These are phyloP conservation scores for Pangasius macronema DNA, from an alignment of 2,797 vertebrate genomes.

Conservation along the genomic window DNA sequence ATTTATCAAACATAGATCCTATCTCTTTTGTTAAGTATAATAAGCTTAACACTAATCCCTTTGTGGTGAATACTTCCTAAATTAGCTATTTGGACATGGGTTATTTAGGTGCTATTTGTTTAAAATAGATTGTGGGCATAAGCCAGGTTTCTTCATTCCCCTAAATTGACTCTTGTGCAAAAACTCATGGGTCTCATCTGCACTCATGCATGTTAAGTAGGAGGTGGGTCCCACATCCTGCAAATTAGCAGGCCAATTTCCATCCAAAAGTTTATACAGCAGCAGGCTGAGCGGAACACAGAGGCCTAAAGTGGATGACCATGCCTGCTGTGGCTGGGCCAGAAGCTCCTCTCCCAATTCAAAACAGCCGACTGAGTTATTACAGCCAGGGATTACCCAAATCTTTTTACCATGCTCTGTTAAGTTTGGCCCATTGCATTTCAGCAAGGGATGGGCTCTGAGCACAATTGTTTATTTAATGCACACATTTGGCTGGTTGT, in stretches of 20 bases:
- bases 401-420: constrained; percentile 68
- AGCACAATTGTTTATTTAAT: constrained; percentile 57
- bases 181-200: constrained; percentile 61
- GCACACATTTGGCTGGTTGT: constrained; percentile 38
- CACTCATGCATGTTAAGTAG: constrained; percentile 69
- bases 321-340: constrained; percentile 51
- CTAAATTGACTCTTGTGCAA: constrained; percentile 48
- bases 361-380: constrained; percentile 70
- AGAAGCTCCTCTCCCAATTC: constrained; percentile 71
- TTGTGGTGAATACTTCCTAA: constrained; percentile 48
- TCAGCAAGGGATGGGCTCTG: constrained; percentile 28
- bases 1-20: background rate
- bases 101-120: constrained; percentile 68
- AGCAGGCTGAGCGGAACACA: constrained; percentile 61
- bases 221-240: constrained; percentile 70
- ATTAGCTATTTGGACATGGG: constrained; percentile 59
- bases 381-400: constrained; percentile 72
- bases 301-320: constrained; percentile 52
- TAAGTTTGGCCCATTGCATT: constrained; percentile 59
- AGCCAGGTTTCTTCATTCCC: constrained; percentile 60
- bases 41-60: constrained; percentile 8
- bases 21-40: constrained; percentile 22
- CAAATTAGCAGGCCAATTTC: constrained; percentile 79
- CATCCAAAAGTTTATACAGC: constrained; percentile 73
- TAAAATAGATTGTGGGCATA: constrained; percentile 68